phyloP scores from a whole-genome alignment of 2,113 vertebrate species.

The Heteronetta atricapilla region DNA sequence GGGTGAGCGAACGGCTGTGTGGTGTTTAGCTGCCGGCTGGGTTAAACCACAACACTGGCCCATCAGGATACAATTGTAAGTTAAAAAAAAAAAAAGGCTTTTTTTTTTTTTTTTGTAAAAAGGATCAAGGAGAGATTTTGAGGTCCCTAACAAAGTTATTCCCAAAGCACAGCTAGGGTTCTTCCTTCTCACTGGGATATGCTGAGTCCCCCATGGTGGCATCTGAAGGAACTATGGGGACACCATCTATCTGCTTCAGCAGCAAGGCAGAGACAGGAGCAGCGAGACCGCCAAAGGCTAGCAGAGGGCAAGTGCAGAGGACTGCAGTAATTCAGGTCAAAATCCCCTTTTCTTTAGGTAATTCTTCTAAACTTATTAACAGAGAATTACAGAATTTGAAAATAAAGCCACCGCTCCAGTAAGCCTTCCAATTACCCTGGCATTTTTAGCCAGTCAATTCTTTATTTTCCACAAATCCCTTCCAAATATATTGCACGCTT shows the following conservation, averaged over 20 bases:
- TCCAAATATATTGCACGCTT: fast-evolving
- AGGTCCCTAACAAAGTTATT: neutral
- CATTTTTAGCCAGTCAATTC: neutral
- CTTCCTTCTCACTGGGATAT: neutral
- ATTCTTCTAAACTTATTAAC: neutral
- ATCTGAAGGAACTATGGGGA: neutral
- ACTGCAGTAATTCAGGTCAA: fast-evolving
- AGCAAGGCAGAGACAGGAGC: neutral
- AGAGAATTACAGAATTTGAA: neutral
- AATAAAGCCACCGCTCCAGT: neutral
- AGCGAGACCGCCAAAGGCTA: fast-evolving
- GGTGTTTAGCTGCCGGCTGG: too few relatives aligned
- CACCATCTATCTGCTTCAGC: neutral
- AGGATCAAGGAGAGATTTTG: neutral
- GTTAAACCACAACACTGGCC: too few relatives aligned
- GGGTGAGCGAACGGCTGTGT: too few relatives aligned
- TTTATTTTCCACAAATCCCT: neutral
- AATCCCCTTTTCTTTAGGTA: neutral
- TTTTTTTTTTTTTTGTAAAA: neutral
- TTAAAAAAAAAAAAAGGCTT: neutral
- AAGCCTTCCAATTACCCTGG: neutral
- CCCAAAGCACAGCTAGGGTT: fast-evolving
- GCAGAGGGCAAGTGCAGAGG: neutral
- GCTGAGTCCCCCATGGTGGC: fast-evolving
- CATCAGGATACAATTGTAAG: neutral